Percentiles rank a stretch among this genome's conserved stretches.
These are phyloP conservation scores for Lepisosteus osseus DNA, from an alignment of 2,113 vertebrate species.

Conservation along the genomic window DNA sequence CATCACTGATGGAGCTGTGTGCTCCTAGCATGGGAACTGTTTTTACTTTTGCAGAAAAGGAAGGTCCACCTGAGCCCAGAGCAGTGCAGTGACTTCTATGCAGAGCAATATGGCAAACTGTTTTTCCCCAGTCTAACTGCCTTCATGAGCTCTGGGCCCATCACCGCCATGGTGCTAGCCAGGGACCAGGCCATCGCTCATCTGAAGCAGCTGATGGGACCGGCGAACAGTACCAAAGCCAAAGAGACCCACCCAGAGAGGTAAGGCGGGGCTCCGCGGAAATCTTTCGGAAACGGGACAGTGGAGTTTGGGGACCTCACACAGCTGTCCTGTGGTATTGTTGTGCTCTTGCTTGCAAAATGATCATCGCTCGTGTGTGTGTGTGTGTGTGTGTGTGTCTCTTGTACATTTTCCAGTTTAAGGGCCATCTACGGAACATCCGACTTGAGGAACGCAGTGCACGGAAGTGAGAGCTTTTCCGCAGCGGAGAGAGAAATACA, in stretches of 20 bases:
- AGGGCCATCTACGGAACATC: conserved; percentile 87
- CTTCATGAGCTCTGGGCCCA: conserved; percentile 92
- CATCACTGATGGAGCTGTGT: neutral
- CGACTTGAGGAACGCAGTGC: conserved; percentile 85
- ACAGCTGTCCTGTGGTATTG: neutral
- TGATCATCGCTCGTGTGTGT: neutral
- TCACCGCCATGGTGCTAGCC: conserved; percentile 76
- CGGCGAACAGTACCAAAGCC: conserved; percentile 70
- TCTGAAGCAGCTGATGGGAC: conserved; percentile 89
- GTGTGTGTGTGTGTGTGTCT: neutral
- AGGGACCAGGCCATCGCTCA: conserved; percentile 72
- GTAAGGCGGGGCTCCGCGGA: conserved; percentile 54
- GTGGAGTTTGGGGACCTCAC: too few relatives aligned
- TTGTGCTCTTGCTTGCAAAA: neutral
- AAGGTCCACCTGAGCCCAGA: conserved; percentile 85
- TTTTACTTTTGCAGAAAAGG: conserved; percentile 69
- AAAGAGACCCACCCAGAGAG: conserved; percentile 80
- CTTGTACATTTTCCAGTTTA: conserved; percentile 64
- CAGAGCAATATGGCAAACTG: conserved; percentile 82
- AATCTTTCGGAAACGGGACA: too few relatives aligned
- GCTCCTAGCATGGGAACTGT: neutral
- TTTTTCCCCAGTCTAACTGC: conserved; percentile 86
- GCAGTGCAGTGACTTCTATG: conserved; percentile 92
- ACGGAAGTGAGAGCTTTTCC: conserved; percentile 77
- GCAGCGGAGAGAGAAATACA: conserved; percentile 83